Base-by-base conservation (phyloP, 1,140 invertebrate species). In the Brachionus paranguensis region DNA sequence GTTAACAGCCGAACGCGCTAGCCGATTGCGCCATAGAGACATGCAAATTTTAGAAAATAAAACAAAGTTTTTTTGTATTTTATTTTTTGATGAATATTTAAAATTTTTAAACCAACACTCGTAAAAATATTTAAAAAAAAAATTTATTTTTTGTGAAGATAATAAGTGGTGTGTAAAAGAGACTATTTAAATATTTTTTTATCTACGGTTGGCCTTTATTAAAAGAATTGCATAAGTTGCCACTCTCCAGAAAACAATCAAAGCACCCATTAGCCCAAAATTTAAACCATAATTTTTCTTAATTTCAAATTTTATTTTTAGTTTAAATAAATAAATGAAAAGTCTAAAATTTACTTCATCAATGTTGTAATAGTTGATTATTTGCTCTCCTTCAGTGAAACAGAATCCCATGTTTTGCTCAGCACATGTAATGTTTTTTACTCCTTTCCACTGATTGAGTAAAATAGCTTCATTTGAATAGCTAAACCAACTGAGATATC, bases 401-500 rank as follows among this genome's bases (percentile, higher is more conserved):
- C 79, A 83, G 17, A 83, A 64, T 27, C 55, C 20, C 24, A 11
- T 37, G 41, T 45, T 17, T 12, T 29, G 12, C 7, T 84, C 64
- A 20, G n/a, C 20, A 43, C 83, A 84, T 8, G 53, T 60, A 6
- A 84, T 70, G 24, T 70, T 50, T 37, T 72, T 60, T 17, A 84
- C 68, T 53, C 53, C 68, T 24, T 55, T 43, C 83, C 83, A 84
- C 53, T 84, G 83, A 43, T 84, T 84, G 14, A 84, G 7, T 11
- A 70, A 17, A 27, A 70, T 20, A 5, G 41, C 41, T 60, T 84
- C 83, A 24, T 84, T 72, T 84, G 64, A 17, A 24, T 72, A 84
- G 1, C 17, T 37, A 29, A 84, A 72, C 83, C 83, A 84, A 37
- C 64, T 72, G 2, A 84, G 27, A 72, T 84, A 60, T 17, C 70